Evolutionary conservation across 2,797 vertebrate genomes (phyloP), one percentile per base, ranked within the genome.

Genomic region (Telmatherina bonti): DNA sequence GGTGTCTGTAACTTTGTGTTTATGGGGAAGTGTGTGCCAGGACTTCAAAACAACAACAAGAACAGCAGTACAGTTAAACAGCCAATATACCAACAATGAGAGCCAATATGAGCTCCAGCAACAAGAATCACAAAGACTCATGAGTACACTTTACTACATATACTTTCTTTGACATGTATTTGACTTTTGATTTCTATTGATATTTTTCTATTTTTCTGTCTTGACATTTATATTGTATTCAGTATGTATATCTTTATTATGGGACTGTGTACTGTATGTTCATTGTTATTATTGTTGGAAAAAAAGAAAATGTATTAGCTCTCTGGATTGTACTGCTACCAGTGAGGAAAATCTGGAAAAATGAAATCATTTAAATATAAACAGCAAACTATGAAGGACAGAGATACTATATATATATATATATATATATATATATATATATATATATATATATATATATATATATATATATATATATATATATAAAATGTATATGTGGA

Each of bases 131-230:
- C 85, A 88, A 71, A 89, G 89, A 93, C 92, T 91, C 86, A 87
- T 81, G 77, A 79, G 84, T 91, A 88, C 90, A 91, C 85, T 82
- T 85, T 83, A 58, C 83, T 88, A 84, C 72, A 83, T 86, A 83
- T 87, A 86, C 85, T 90, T 91, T 92, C 92, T 93, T 91, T 85
- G 88, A 93, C 91, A 90, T 88, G 92, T 93, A 90, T 93, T 93
- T 91, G 89, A 90, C 90, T 90, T 92, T 93, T 94, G 85, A 90
- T 94, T 95, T 94, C 88, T 92, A 94, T 94, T 92, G 92, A 94
- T 94, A 94, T 94, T 95, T 95, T 95, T 95, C 92, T 95, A 95
- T 95, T 93, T 93, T 94, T 93, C 89, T 91, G 93, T 94, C 92
- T 93, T 92, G 92, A 93, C 93, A 93, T 95, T 93, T 95, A 85